phyloP scores from a whole-genome alignment of 1,140 invertebrate species.

The Drosophila busckii region DNA sequence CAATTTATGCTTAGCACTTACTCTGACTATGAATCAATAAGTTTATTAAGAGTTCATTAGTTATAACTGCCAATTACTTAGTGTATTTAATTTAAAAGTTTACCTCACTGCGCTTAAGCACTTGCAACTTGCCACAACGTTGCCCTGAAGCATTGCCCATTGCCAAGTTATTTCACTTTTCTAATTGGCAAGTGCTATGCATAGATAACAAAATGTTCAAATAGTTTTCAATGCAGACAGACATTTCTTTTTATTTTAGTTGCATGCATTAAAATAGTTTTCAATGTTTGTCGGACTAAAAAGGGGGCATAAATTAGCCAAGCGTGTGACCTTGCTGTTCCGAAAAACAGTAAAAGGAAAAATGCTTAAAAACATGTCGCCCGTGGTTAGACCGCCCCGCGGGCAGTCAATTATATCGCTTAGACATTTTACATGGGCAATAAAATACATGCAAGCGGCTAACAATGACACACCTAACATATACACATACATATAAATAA shows the following conservation, averaged over 20 bases:
- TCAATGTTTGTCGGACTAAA: constrained; percentile 27
- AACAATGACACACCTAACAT: constrained; percentile 34
- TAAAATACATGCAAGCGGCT: constrained; percentile 53
- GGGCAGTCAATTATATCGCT: constrained; percentile 63
- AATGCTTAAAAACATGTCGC: constrained; percentile 20
- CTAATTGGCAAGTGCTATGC: constrained; percentile 22
- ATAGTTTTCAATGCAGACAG: background rate
- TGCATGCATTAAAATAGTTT: constrained; percentile 1
- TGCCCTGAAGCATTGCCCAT: background rate
- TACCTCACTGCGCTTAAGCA: too few species aligned
- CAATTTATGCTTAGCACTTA: too few species aligned
- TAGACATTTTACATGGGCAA: constrained; percentile 65
- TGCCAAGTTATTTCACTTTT: constrained; percentile 35
- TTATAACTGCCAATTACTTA: too few species aligned
- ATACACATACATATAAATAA: constrained; percentile 4
- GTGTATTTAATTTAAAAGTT: too few species aligned
- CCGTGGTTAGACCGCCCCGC: constrained; percentile 11
- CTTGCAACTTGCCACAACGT: too few species aligned
- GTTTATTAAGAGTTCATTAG: too few species aligned
- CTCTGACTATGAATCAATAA: too few species aligned
- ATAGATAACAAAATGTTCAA: background rate
- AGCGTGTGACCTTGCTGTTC: constrained; percentile 12
- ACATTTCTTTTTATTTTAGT: constrained; percentile 1
- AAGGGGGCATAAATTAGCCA: constrained; percentile 53
- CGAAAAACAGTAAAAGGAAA: constrained; percentile 28